A percentile compares a stretch with the other conserved stretches of the same genome.
These are phyloP conservation scores for fruit fly (Drosophila melanogaster) DNA, from an alignment of 1,140 invertebrate species.

Conservation along the genomic window DNA sequence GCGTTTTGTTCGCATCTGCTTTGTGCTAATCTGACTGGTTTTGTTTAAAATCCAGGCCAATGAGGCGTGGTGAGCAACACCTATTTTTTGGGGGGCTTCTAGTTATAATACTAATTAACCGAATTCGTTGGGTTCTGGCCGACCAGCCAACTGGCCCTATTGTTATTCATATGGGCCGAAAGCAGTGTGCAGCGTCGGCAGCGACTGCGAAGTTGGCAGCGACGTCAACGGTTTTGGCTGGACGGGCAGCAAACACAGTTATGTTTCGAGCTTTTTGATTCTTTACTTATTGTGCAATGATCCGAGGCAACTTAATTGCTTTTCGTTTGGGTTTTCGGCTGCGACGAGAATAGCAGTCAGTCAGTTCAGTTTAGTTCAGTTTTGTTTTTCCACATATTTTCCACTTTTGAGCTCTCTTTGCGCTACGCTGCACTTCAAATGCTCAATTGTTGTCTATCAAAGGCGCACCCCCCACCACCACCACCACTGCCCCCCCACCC, in stretches of 20 bases:
- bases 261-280: conserved; percentile 73
- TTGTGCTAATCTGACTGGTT: not conserved
- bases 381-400: conserved; percentile 3
- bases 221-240: conserved; percentile 50
- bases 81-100: conserved; percentile 12
- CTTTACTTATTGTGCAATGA: conserved; percentile 82
- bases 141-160: conserved; percentile 14
- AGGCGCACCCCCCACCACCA: not conserved
- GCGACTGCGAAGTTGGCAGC: conserved; percentile 16
- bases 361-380: not conserved
- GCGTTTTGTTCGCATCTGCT: not conserved
- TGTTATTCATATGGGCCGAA: conserved; percentile 37
- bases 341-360: conserved; percentile 3
- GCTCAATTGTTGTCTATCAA: conserved; percentile 67
- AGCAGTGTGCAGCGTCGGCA: conserved; percentile 36
- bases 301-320: conserved; percentile 82
- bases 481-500: no score
- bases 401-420: conserved; percentile 47
- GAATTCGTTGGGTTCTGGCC: conserved; percentile 16
- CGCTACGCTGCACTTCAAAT: conserved; percentile 80
- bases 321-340: conserved; percentile 77
- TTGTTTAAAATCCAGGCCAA: conserved; percentile 6
- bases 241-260: conserved; percentile 79
- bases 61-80: conserved; percentile 38
- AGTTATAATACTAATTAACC: conserved; percentile 25